Conservation (phyloP, 2,797 vertebrate genomes). For the Numenius phaeopus region DNA sequence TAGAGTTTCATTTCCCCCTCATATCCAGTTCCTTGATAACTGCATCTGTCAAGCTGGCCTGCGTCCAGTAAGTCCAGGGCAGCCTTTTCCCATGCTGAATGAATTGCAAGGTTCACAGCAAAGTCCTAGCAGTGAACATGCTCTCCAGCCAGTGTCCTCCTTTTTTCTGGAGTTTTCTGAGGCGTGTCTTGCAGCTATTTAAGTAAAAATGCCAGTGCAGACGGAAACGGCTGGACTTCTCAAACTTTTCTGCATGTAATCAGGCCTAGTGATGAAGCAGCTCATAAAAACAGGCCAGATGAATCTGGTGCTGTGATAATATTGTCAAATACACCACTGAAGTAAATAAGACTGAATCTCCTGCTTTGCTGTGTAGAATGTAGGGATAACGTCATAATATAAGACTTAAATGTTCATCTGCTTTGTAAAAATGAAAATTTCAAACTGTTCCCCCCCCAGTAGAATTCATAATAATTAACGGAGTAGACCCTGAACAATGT, state of each 20-base stretch:
- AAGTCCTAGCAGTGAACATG: background rate
- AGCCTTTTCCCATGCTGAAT: background rate
- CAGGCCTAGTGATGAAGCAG: background rate
- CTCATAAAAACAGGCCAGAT: background rate
- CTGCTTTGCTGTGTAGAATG: background rate
- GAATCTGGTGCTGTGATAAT: background rate
- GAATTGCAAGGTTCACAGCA: background rate
- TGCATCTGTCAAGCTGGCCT: conserved; percentile 73
- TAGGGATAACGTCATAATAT: background rate
- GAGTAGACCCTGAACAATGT: background rate
- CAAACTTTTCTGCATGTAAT: background rate
- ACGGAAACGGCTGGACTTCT: background rate
- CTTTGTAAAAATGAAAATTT: background rate
- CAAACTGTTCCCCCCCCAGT: background rate
- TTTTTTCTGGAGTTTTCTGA: background rate
- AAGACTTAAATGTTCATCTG: background rate
- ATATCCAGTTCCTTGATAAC: background rate
- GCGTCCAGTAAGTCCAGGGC: conserved; percentile 16
- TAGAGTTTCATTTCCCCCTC: conserved; percentile 50
- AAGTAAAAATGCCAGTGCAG: background rate
- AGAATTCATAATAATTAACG: background rate
- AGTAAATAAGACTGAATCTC: background rate
- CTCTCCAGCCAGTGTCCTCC: background rate
- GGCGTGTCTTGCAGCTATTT: rapidly evolving
- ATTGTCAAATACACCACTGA: background rate